Evolutionary conservation across 1,140 invertebrate species (phyloP).

Genomic region (Cydia strobilella): DNA sequence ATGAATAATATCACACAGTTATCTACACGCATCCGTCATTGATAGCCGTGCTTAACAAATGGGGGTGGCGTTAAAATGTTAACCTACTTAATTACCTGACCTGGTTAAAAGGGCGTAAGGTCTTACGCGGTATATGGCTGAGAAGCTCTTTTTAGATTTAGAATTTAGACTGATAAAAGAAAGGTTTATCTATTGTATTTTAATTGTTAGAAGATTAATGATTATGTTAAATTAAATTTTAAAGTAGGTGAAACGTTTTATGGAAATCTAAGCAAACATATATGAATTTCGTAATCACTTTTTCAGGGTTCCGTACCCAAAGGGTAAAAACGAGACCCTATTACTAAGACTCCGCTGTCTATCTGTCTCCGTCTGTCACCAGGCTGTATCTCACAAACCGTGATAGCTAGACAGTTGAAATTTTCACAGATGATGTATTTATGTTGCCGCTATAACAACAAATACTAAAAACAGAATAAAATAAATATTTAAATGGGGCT

Average conservation of each 20-base stretch:
- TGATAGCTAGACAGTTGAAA: no score
- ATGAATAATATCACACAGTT: not conserved
- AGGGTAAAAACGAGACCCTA: no score
- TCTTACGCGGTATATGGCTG: not conserved
- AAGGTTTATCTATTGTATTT: not conserved
- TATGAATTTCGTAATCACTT: no score
- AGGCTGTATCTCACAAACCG: no score
- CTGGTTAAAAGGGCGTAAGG: not conserved
- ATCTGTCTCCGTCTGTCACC: no score
- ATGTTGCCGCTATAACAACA: no score
- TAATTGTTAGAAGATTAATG: conserved; percentile 3
- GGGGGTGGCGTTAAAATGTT: conserved; percentile 5
- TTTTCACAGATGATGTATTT: no score
- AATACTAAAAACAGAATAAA: no score
- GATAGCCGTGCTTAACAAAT: conserved; percentile 1
- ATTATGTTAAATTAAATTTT: not conserved
- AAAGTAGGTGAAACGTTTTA: not conserved
- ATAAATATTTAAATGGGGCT: no score
- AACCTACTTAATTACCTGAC: conserved; percentile 16
- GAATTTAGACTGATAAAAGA: not conserved
- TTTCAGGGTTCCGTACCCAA: no score
- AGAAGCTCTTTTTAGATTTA: not conserved
- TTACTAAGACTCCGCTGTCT: no score
- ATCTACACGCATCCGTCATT: conserved; percentile 13
- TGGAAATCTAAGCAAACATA: no score